Percentiles rank a stretch among this genome's conserved stretches.
Evolutionary conservation across 2,113 vertebrate genomes (phyloP).

Genomic region (Dromaius novaehollandiae): DNA sequence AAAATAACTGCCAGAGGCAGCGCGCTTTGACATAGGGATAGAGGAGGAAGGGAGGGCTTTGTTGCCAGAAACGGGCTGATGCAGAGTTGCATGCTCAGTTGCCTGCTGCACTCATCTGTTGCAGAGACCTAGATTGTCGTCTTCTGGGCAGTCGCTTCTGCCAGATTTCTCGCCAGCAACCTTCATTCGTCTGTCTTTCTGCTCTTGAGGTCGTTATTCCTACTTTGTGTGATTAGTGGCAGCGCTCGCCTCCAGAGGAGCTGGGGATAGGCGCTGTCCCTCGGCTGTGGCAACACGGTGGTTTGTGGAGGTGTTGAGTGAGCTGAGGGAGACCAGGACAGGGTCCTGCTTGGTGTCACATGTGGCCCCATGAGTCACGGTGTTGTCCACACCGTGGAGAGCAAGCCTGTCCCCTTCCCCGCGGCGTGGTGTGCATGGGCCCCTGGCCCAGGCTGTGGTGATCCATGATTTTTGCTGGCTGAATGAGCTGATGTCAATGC

Average conservation of each 20-base stretch:
- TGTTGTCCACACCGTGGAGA: rapidly evolving
- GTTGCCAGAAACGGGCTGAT: neutral
- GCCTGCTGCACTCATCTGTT: neutral
- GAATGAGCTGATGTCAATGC: neutral
- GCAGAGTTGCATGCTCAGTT: neutral
- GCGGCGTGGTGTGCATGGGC: neutral
- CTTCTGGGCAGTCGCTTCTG: neutral
- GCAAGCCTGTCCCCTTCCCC: neutral
- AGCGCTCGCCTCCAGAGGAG: neutral
- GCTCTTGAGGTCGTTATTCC: neutral
- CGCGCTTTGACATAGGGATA: neutral
- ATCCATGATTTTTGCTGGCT: neutral
- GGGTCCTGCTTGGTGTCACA: neutral
- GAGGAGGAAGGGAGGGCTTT: neutral
- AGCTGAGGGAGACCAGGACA: neutral
- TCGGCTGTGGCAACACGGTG: neutral
- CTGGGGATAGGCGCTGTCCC: neutral
- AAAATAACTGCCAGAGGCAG: neutral
- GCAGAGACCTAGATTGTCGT: neutral
- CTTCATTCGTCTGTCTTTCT: neutral
- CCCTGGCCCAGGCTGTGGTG: neutral
- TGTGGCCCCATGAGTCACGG: neutral
- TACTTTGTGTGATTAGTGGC: too few species aligned
- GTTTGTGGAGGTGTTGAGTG: neutral
- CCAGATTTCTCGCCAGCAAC: neutral